phyloP scores from a whole-genome alignment of 2,797 vertebrate genomes.

The Muscicapa comitata region DNA sequence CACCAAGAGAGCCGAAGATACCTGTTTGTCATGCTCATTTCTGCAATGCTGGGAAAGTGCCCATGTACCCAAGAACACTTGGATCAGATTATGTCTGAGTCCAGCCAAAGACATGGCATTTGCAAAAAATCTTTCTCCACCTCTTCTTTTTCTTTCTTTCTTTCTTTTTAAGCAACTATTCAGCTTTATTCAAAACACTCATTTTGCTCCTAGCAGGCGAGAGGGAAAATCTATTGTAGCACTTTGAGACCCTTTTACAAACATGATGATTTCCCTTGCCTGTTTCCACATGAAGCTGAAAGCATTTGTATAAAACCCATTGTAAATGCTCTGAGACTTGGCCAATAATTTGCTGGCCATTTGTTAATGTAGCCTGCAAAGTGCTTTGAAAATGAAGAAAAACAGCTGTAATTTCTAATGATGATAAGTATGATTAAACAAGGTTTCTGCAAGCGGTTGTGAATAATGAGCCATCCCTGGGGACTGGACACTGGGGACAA shows the following conservation, averaged over 20 bases:
- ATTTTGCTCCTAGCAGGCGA: background rate
- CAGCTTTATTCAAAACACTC: conserved; percentile 13
- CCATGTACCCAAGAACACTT: background rate
- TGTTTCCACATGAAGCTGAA: background rate
- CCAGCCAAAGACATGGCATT: background rate
- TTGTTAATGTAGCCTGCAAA: background rate
- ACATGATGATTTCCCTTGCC: background rate
- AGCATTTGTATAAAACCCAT: background rate
- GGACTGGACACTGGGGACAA: background rate
- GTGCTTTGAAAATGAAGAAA: background rate
- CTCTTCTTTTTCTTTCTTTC: background rate
- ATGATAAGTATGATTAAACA: background rate
- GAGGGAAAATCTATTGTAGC: background rate
- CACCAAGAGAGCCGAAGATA: background rate
- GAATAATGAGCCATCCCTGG: background rate
- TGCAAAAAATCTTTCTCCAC: background rate
- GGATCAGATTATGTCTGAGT: background rate
- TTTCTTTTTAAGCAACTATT: background rate
- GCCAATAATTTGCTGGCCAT: background rate
- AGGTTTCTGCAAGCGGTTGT: background rate
- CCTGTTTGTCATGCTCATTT: background rate
- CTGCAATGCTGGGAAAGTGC: background rate
- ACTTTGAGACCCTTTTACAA: background rate
- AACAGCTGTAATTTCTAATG: background rate
- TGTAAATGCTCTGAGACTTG: background rate